phyloP scores from a whole-genome alignment of 2,797 vertebrate species.

The Gobio occitaniae region DNA sequence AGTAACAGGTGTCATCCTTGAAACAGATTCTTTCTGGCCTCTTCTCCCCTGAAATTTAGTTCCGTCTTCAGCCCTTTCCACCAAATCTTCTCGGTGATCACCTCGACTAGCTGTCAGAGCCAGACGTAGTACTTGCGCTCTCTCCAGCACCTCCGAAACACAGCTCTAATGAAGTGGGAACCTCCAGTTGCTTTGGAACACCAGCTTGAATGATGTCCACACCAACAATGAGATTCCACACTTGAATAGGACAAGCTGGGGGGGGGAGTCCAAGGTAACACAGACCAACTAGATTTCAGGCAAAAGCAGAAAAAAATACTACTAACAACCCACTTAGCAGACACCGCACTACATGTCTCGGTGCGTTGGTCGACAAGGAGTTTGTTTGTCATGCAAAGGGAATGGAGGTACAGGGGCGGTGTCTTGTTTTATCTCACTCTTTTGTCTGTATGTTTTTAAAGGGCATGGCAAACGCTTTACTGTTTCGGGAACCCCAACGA shows the following conservation, averaged over 20 bases:
- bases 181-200: slow-evolving; percentile 78
- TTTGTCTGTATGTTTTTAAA: slow-evolving; percentile 76
- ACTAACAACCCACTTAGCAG: slow-evolving; percentile 73
- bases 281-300: slow-evolving; percentile 55
- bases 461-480: slow-evolving; percentile 71
- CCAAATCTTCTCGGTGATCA: slow-evolving; percentile 63
- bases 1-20: slow-evolving; percentile 73
- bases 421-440: slow-evolving; percentile 70
- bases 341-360: slow-evolving; percentile 71
- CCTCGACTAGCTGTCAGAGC: slow-evolving; percentile 66
- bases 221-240: slow-evolving; percentile 81
- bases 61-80: slow-evolving; percentile 56
- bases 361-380: slow-evolving; percentile 66
- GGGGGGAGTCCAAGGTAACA: slow-evolving; percentile 75
- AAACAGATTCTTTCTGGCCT: slow-evolving; percentile 48
- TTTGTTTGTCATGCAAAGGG: slow-evolving; percentile 72
- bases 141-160: slow-evolving; percentile 65
- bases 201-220: slow-evolving; percentile 76
- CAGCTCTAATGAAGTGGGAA: slow-evolving; percentile 74
- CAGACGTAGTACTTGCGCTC: slow-evolving; percentile 66
- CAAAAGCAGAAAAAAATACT: slow-evolving; percentile 59
- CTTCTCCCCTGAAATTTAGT: slow-evolving; percentile 46
- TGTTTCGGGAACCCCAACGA: slow-evolving; percentile 76
- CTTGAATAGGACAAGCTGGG: slow-evolving; percentile 72
- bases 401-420: slow-evolving; percentile 61